Evolutionary conservation across 2,888 invertebrate genomes (phyloP), one percentile per base, ranked within the genome.

Genomic region (Andrena minutula): DNA sequence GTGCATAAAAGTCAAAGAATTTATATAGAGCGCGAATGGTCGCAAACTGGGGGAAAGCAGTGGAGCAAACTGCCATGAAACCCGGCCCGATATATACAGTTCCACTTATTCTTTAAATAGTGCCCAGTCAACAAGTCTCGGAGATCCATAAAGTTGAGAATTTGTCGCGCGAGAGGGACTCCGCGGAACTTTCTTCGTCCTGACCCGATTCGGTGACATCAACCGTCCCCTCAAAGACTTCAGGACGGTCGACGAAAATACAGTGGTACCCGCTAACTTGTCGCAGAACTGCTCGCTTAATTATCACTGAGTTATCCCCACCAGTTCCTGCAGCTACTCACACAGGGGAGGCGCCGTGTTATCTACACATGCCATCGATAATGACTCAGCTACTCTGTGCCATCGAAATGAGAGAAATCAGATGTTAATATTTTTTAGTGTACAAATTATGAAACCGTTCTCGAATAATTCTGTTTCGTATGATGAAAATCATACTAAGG

Each of bases 41-140:
- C 56, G 61, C 16, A 16, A 75, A 61, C 49, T 58, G 47, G 30
- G 65, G 64, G 32, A 60, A 66, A 82, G 60, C 56, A 30, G 61
- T 35, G 63, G 41, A 10, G 56, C 23, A 8, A 78, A 30, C 61
- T 28, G 65, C 28, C 56, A 56, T 30, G 51, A 35, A 66, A 65
- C 47, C 49, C 69, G 51, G 12, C 41, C 32, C 53, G 82, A 66
- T 69, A 51, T 51, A 35, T 71, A 35, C 20, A 47, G 82, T 69
- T 82, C 82, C 82, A 82, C 80, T 81, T 82, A 81, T 81, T 81
- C 82, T 82, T 81, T 82, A 82, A 81, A 81, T 81, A 81, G 81
- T 81, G 68, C 49, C 41, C 71, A 79, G 82, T 82, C 82, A 68
- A 82, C 69, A 64, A 75, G 63, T 70, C 79, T 82, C 32, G 51